These are phyloP conservation scores for Archips crataeganus DNA, from an alignment of 2,888 invertebrate genomes.

Conservation along the genomic window DNA sequence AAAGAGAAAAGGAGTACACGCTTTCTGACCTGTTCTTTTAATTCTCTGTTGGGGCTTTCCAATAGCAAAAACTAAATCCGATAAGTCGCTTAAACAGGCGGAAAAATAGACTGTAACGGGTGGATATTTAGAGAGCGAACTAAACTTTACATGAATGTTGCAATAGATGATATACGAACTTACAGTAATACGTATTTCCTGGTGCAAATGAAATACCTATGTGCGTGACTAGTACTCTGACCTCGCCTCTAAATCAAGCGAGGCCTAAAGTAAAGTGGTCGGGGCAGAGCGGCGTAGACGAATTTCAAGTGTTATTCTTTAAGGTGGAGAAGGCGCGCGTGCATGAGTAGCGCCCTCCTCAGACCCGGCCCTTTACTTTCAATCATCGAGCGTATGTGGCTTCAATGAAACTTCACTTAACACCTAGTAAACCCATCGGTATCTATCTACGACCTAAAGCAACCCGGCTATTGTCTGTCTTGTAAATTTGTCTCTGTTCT, in stretches of 20 bases:
- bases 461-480: not conserved
- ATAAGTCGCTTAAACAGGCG: not conserved
- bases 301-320: conserved; percentile 42
- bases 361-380: conserved; percentile 2
- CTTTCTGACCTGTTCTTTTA: conserved; percentile 16
- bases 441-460: not conserved
- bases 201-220: not conserved
- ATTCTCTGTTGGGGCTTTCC: conserved; percentile 3
- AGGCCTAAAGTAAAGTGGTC: conserved; percentile 41
- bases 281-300: conserved; percentile 38
- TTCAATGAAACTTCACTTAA: not conserved
- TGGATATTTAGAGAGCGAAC: not conserved
- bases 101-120: not conserved
- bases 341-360: conserved; percentile 36
- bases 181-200: not conserved
- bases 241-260: conserved; percentile 11
- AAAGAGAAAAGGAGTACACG: conserved; percentile 14
- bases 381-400: conserved; percentile 7
- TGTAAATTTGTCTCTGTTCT: not conserved
- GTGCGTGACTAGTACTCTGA: conserved; percentile 17
- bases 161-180: not conserved
- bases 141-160: not conserved
- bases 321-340: conserved; percentile 43
- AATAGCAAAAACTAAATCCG: no score
- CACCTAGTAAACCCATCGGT: not conserved